These are phyloP conservation scores for Platorchestia sp. DNA, from an alignment of 1,140 invertebrate genomes.

Conservation along the genomic window DNA sequence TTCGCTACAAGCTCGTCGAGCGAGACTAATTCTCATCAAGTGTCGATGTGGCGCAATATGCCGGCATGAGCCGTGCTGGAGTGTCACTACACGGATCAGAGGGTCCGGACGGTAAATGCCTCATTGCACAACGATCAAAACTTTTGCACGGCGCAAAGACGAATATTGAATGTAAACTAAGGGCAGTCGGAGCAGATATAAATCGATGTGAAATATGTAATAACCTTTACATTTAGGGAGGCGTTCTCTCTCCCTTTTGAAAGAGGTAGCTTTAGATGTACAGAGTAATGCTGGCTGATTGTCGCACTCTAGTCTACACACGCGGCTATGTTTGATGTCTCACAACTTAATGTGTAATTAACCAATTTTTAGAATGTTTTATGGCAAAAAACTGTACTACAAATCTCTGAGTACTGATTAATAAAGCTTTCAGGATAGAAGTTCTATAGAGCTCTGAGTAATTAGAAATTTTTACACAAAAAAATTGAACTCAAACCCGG, in stretches of 20 bases:
- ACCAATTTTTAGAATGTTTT: too few species aligned
- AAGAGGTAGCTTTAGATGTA: too few species aligned
- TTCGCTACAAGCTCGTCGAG: not conserved
- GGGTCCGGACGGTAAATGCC: not conserved
- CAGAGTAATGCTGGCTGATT: not conserved
- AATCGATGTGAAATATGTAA: not conserved
- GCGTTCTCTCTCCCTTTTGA: not conserved
- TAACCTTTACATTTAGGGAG: not conserved
- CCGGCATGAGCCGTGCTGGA: not conserved
- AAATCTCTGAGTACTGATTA: too few species aligned
- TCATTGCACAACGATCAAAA: not conserved
- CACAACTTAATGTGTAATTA: not conserved
- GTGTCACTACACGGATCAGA: not conserved
- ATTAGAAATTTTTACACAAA: not conserved
- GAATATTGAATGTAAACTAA: not conserved
- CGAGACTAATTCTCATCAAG: slow-evolving; percentile 26
- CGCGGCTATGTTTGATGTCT: not conserved
- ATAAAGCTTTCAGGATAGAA: too few species aligned
- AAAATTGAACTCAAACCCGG: not conserved
- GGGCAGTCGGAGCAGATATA: not conserved
- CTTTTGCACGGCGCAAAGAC: not conserved
- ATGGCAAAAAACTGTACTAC: too few species aligned
- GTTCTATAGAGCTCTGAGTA: too few species aligned
- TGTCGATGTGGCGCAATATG: slow-evolving; percentile 8
- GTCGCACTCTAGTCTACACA: not conserved